phyloP scores from a whole-genome alignment of 2,888 invertebrate species.

The Drosophila flavopinicola region DNA sequence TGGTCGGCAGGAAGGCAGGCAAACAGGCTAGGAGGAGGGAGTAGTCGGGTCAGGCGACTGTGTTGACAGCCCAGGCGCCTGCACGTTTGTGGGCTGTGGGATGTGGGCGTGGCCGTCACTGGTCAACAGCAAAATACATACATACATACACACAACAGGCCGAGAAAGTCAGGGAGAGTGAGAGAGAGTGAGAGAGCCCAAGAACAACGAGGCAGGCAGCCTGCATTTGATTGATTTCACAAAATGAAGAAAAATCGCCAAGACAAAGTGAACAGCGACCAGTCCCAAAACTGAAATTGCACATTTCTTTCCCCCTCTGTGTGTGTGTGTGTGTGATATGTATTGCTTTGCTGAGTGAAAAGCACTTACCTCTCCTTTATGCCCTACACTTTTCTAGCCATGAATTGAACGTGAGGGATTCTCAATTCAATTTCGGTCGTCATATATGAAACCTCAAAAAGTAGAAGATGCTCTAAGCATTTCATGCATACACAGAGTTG shows the following conservation, averaged over 20 bases:
- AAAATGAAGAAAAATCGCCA: constrained; percentile 78
- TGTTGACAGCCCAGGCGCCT: constrained; percentile 60
- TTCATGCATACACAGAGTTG: constrained; percentile 14
- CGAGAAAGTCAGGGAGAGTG: no score
- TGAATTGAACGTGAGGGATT: constrained; percentile 46
- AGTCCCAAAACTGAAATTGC: constrained; percentile 68
- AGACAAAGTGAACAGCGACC: constrained; percentile 68
- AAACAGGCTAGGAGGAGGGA: background rate
- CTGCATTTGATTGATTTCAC: constrained; percentile 78
- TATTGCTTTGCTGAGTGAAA: constrained; percentile 42
- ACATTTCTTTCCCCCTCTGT: constrained; percentile 45
- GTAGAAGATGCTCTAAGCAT: constrained; percentile 15
- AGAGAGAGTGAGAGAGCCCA: constrained; percentile 20
- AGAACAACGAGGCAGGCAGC: constrained; percentile 39
- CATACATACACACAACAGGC: constrained; percentile 14
- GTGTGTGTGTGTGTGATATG: constrained; percentile 15
- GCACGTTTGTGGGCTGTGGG: constrained; percentile 16
- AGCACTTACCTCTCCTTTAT: constrained; percentile 61
- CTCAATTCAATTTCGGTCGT: constrained; percentile 50
- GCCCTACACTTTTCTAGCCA: constrained; percentile 32
- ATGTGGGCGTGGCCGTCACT: constrained; percentile 34
- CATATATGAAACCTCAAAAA: constrained; percentile 29
- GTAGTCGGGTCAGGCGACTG: constrained; percentile 34
- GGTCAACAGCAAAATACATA: constrained; percentile 46
- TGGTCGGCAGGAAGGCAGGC: constrained; percentile 29